These are phyloP conservation scores for Parotocinclus haroldoi DNA, from an alignment of 2,797 vertebrate species.

Conservation along the genomic window DNA sequence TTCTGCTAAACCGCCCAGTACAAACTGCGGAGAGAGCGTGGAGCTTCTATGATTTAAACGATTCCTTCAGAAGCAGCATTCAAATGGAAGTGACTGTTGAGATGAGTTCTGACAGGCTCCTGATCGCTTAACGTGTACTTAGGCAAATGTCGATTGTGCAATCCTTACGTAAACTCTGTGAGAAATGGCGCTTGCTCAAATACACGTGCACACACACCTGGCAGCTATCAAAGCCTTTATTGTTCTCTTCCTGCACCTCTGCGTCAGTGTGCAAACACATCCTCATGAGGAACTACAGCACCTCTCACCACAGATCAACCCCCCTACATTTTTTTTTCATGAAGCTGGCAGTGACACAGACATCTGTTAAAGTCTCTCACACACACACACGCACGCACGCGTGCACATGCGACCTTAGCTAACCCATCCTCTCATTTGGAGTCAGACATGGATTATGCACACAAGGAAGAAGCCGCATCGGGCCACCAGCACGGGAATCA, in stretches of 20 bases:
- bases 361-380: not conserved
- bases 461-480: not conserved
- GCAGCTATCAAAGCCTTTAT: conserved; percentile 36
- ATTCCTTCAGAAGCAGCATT: conserved; percentile 15
- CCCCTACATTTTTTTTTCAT: conserved; percentile 7
- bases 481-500: conserved; percentile 30
- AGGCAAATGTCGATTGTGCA: conserved; percentile 36
- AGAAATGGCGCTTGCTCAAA: conserved; percentile 10
- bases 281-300: conserved; percentile 24
- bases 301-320: conserved; percentile 21
- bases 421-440: not conserved
- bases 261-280: conserved; percentile 33
- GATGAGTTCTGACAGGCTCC: conserved; percentile 21
- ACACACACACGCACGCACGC: not conserved
- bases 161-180: conserved; percentile 29
- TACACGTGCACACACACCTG: conserved; percentile 23
- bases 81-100: not conserved
- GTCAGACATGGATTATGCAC: not conserved
- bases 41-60: too few species aligned
- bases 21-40: too few species aligned
- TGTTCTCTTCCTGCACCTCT: conserved; percentile 32
- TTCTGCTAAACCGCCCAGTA: too few species aligned
- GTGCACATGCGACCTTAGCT: not conserved
- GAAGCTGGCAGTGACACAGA: conserved; percentile 17
- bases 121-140: conserved; percentile 24